phyloP scores from a whole-genome alignment of 2,113 vertebrate genomes.

The Peromyscus maniculatus region DNA sequence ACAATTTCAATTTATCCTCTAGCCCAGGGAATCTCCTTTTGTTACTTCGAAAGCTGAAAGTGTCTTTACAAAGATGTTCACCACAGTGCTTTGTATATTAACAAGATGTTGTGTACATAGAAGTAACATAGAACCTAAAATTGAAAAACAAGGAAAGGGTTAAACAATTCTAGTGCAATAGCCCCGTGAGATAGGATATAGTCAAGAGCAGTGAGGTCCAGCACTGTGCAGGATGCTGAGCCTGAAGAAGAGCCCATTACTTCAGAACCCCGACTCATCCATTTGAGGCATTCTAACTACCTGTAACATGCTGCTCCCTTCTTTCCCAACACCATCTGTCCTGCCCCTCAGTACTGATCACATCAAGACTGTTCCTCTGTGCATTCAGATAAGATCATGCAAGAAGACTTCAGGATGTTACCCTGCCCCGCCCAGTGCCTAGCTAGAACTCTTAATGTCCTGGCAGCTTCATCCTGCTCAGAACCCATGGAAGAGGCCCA shows the following conservation, averaged over 20 bases:
- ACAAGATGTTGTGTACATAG: background rate
- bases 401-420: background rate
- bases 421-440: background rate
- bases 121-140: background rate
- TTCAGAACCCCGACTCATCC: background rate
- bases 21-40: background rate
- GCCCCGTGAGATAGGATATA: background rate
- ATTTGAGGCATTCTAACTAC: background rate
- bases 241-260: background rate
- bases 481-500: background rate
- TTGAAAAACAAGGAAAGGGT: background rate
- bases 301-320: background rate
- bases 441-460: background rate
- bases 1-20: background rate
- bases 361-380: background rate
- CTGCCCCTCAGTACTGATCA: background rate
- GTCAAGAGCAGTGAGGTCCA: background rate
- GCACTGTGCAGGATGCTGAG: background rate
- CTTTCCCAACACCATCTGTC: background rate
- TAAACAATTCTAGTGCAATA: background rate
- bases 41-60: background rate
- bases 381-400: background rate
- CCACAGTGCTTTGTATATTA: background rate
- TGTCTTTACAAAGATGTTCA: conserved; percentile 12
- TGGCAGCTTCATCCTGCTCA: background rate